phyloP scores from a whole-genome alignment of 2,888 invertebrate species.

The Cabera pusaria region DNA sequence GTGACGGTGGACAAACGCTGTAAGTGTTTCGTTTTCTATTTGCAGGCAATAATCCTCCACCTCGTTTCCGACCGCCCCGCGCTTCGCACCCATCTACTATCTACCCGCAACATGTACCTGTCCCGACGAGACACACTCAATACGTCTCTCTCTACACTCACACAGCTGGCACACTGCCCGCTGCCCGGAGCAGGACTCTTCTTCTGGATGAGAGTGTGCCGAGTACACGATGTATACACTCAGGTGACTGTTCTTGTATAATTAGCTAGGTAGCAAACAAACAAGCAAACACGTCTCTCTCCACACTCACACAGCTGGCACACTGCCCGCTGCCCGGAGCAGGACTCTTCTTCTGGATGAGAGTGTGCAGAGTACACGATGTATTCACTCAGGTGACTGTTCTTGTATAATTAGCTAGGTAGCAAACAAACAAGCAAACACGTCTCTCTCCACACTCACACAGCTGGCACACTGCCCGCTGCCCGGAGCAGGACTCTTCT shows the following conservation, averaged over 20 bases:
- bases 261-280: no score
- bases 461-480: conserved; percentile 86
- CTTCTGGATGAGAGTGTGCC: conserved; percentile 88
- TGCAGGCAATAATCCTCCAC: conserved; percentile 52
- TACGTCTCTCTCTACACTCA: conserved; percentile 66
- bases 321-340: conserved; percentile 87
- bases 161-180: conserved; percentile 85
- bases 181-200: conserved; percentile 90
- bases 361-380: conserved; percentile 86
- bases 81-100: conserved; percentile 82
- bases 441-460: conserved; percentile 69
- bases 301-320: conserved; percentile 79
- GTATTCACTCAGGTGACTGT: conserved; percentile 89
- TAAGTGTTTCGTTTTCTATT: no score
- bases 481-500: conserved; percentile 90
- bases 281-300: conserved; percentile 74
- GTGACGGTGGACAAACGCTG: no score
- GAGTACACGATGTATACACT: conserved; percentile 87
- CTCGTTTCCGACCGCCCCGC: conserved; percentile 66
- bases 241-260: no score
- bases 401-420: no score
- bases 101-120: conserved; percentile 85
- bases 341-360: conserved; percentile 92
- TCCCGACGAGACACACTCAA: conserved; percentile 85
- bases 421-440: no score